Evolutionary conservation across 2,888 invertebrate genomes (phyloP).

Genomic region (Zelleria hepariella): DNA sequence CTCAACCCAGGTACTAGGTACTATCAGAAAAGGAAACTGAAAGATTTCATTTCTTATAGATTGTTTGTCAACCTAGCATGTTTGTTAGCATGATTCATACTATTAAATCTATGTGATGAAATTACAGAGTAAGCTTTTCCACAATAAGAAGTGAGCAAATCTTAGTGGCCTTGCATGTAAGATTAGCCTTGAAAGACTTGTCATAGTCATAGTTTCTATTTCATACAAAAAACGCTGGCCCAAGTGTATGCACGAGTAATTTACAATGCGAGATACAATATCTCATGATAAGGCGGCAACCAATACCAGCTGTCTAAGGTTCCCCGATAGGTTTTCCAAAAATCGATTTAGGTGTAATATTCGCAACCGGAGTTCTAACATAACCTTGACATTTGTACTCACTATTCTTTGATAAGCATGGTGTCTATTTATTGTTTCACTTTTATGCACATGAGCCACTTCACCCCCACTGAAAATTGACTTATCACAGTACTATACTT

Average conservation of each 20-base stretch:
- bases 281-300: constrained; percentile 32
- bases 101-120: background rate
- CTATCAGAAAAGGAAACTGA: too few relatives aligned
- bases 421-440: constrained; percentile 59
- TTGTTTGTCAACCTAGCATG: background rate
- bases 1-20: too few relatives aligned
- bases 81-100: background rate
- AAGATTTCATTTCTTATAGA: too few relatives aligned
- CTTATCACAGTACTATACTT: constrained; percentile 68
- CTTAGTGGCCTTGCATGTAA: background rate
- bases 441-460: constrained; percentile 69
- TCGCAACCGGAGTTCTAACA: constrained; percentile 36
- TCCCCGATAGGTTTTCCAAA: constrained; percentile 30
- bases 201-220: constrained; percentile 40
- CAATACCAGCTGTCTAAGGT: constrained; percentile 24
- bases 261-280: constrained; percentile 5
- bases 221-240: too few relatives aligned
- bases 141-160: background rate
- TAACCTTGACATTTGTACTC: constrained; percentile 66
- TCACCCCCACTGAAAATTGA: constrained; percentile 61
- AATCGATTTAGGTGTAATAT: constrained; percentile 66
- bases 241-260: background rate
- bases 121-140: background rate
- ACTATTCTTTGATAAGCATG: constrained; percentile 82
- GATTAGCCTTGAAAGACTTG: constrained; percentile 43